phyloP scores from a whole-genome alignment of 2,888 invertebrate genomes.

The Trissolcus japonicus region DNA sequence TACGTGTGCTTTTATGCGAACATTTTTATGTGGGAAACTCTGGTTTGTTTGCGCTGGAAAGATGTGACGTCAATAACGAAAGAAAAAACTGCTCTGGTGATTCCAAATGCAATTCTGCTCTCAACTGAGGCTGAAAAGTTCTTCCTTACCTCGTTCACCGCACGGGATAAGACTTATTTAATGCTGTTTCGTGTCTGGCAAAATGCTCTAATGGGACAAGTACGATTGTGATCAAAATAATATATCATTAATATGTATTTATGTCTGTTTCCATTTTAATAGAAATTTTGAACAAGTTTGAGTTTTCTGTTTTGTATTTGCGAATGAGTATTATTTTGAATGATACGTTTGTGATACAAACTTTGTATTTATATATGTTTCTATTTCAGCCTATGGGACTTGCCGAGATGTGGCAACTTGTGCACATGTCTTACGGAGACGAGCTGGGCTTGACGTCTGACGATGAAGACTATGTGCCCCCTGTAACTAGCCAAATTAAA shows the following conservation, averaged over 20 bases:
- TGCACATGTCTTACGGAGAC: conserved; percentile 95
- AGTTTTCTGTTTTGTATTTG: neutral
- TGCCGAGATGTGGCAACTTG: conserved; percentile 82
- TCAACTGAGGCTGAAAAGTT: conserved; percentile 89
- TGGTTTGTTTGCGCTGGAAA: conserved; percentile 89
- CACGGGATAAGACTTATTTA: conserved; percentile 95
- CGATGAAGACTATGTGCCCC: conserved; percentile 89
- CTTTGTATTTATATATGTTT: neutral
- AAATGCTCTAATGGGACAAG: conserved; percentile 93
- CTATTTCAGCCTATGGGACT: conserved; percentile 78
- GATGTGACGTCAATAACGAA: conserved; percentile 96
- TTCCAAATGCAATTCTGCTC: conserved; percentile 96
- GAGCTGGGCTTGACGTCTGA: conserved; percentile 95
- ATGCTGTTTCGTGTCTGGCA: conserved; percentile 98
- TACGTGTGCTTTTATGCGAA: conserved; percentile 98
- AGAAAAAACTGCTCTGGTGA: conserved; percentile 94
- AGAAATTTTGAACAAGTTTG: neutral
- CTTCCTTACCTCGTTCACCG: conserved; percentile 96
- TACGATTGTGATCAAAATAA: conserved; percentile 39
- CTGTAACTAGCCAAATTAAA: conserved; percentile 73
- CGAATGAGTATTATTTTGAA: neutral
- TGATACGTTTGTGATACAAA: too few relatives aligned
- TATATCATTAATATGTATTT: neutral
- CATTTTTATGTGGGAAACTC: conserved; percentile 97
- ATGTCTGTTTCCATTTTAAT: neutral